A percentile compares a stretch with the other conserved stretches of the same genome.
Evolutionary conservation across 2,888 invertebrate genomes (phyloP).

Genomic region (Drosophila rellima): DNA sequence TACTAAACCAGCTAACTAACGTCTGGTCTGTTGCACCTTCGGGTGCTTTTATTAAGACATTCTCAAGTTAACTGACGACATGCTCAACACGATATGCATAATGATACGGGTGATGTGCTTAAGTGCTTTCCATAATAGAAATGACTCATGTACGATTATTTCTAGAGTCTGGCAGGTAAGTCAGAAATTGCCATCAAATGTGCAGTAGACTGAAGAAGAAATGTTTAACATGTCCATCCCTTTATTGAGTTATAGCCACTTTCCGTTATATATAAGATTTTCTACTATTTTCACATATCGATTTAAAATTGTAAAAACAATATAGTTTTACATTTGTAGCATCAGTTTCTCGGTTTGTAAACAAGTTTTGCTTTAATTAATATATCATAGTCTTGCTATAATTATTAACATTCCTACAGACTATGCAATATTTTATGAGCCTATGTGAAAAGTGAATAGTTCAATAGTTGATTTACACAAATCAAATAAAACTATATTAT

Average conservation of each 20-base stretch:
- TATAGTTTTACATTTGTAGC: neutral
- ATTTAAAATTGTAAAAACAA: neutral
- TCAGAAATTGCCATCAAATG: slow-evolving; percentile 5
- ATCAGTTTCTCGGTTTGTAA: neutral
- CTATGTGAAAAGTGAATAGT: too few species aligned
- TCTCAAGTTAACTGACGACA: slow-evolving; percentile 48
- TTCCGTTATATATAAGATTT: too few species aligned
- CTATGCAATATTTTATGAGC: neutral
- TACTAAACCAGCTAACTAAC: slow-evolving; percentile 9
- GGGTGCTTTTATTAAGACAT: slow-evolving; percentile 45
- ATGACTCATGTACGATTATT: slow-evolving; percentile 18
- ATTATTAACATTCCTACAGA: neutral
- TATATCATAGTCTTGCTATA: neutral
- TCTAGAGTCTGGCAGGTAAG: neutral
- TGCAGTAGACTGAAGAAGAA: neutral
- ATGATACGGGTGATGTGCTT: slow-evolving; percentile 10
- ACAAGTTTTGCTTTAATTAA: neutral
- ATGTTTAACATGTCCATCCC: neutral
- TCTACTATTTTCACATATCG: neutral
- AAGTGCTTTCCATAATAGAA: slow-evolving; percentile 32
- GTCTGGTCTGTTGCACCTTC: slow-evolving; percentile 13
- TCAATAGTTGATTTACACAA: too few species aligned
- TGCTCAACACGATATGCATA: slow-evolving; percentile 28
- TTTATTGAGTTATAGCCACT: neutral
- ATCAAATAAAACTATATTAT: too few species aligned